These are phyloP conservation scores for Eclectus roratus DNA, from an alignment of 2,113 vertebrate genomes.

Conservation along the genomic window DNA sequence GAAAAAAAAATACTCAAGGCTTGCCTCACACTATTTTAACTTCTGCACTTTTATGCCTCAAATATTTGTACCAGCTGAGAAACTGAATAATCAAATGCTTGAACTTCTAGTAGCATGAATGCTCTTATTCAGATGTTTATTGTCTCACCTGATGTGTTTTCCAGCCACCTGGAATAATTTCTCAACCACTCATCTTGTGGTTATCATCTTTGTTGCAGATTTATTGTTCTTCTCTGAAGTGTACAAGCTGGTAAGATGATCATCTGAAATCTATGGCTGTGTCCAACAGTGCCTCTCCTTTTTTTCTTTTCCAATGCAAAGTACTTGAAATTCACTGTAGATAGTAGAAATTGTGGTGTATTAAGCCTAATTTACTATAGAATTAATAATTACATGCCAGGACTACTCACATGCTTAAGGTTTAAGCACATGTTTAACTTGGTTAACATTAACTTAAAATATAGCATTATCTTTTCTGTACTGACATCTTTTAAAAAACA, in stretches of 20 bases:
- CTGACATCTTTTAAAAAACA: background rate
- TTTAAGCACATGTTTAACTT: background rate
- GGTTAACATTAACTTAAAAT: background rate
- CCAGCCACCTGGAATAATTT: background rate
- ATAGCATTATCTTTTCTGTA: background rate
- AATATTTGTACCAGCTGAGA: background rate
- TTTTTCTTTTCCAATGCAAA: background rate
- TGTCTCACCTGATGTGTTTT: background rate
- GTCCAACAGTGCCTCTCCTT: background rate
- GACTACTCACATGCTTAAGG: background rate
- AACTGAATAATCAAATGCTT: background rate
- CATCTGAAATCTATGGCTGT: background rate
- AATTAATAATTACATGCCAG: background rate
- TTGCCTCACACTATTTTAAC: background rate
- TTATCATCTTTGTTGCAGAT: background rate
- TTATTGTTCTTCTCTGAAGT: background rate
- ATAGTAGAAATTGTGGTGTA: background rate
- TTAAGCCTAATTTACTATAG: background rate
- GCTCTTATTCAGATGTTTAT: background rate
- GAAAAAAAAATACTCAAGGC: background rate
- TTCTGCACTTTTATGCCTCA: background rate
- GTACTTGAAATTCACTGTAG: background rate
- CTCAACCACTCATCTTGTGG: background rate
- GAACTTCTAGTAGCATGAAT: background rate
- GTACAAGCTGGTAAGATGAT: background rate